Evolutionary conservation across 2,888 invertebrate species (phyloP).

Genomic region (Sesamia inferens): DNA sequence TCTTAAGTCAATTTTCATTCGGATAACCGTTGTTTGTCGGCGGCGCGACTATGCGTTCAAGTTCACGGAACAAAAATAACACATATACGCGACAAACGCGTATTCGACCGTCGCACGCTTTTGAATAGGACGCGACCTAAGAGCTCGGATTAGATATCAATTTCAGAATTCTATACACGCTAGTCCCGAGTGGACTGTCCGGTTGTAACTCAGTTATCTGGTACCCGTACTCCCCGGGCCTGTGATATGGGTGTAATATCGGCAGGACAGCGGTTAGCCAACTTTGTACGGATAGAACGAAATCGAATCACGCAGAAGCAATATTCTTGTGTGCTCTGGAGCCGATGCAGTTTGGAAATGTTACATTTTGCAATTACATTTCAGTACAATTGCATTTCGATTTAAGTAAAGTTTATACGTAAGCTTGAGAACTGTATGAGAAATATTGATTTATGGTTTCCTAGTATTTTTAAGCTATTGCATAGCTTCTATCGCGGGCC

Average conservation of each 20-base stretch:
- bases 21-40: neutral
- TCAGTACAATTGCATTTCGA: constrained; percentile 1
- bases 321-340: constrained; percentile 51
- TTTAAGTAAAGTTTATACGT: neutral
- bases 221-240: constrained; percentile 23
- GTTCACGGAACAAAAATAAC: neutral
- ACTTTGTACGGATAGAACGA: constrained; percentile 54
- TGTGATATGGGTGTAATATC: constrained; percentile 61
- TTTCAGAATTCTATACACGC: neutral
- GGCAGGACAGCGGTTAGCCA: constrained; percentile 46
- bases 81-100: neutral
- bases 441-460: neutral
- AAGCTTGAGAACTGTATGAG: neutral
- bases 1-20: neutral
- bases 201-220: constrained; percentile 45
- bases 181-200: constrained; percentile 35
- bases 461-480: no score
- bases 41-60: neutral
- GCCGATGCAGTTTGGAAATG: constrained; percentile 44
- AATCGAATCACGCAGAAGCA: constrained; percentile 58
- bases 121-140: constrained; percentile 1
- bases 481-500: no score
- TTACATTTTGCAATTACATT: constrained; percentile 25
- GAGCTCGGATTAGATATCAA: constrained; percentile 1
- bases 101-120: neutral